These are phyloP conservation scores for Heteractis magnifica DNA, from an alignment of 92 coral and sea anemone genomes.

Conservation along the genomic window DNA sequence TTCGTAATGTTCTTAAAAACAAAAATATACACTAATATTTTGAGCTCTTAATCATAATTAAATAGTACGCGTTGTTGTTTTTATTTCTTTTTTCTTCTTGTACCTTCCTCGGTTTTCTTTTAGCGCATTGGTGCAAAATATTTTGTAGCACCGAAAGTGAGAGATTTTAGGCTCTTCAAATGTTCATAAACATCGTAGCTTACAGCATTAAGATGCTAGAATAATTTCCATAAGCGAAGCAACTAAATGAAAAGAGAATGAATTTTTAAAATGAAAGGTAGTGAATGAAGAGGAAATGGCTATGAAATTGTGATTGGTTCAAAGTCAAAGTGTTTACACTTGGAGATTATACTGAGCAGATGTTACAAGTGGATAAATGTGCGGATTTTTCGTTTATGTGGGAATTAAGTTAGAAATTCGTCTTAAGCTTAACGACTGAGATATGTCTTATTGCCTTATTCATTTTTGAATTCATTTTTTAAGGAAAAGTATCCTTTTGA, in stretches of 20 bases:
- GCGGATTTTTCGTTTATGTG: too few species aligned
- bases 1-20: not conserved
- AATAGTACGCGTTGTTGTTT: not conserved
- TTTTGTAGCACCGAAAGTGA: not conserved
- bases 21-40: not conserved
- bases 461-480: too few species aligned
- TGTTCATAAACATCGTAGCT: too few species aligned
- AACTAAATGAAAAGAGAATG: not conserved
- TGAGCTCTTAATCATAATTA: not conserved
- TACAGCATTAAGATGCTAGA: not conserved
- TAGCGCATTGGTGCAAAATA: not conserved
- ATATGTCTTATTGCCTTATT: too few species aligned
- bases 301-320: not conserved
- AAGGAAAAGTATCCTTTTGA: too few species aligned
- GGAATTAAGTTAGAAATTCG: too few species aligned
- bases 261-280: not conserved
- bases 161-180: not conserved
- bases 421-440: too few species aligned
- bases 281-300: not conserved
- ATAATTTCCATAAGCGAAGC: not conserved
- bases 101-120: not conserved
- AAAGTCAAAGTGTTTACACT: not conserved
- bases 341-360: not conserved
- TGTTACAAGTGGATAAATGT: not conserved
- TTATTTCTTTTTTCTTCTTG: not conserved